Base-by-base conservation (phyloP, 2,888 invertebrate genomes). In the Drosophila nigricruria region DNA sequence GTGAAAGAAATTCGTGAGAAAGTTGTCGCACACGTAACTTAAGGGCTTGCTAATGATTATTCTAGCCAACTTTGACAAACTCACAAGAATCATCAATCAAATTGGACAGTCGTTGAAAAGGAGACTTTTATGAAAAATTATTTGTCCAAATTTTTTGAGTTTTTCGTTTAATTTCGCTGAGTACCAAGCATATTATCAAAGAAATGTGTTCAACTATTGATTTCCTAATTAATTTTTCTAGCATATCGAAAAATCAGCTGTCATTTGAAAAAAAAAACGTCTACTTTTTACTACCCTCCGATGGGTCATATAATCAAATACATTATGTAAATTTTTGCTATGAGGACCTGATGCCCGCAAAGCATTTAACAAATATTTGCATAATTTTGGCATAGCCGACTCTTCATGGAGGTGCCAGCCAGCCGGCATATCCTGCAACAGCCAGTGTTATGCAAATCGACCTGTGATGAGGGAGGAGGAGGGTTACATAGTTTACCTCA, bases 371-470 rank as follows among this genome's bases (percentile, higher is more conserved):
- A 74, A 83, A 81, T 81, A 87, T 89, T 86, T 81, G 87, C 85
- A 86, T 84, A 78, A 89, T 81, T 87, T 86, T 89, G 75, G 89
- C 87, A 89, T 81, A 77, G 75, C 71, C 87, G 77, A 82, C 80
- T 87, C 69, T 60, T 43, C 53, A 59, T 60, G 43, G 61, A 62
- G 64, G 58, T 59, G 67, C 36, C 56, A 36, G 53, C 32, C 60
- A 40, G 50, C 61, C 57, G 49, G 64, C 45, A 63, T 59, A 53
- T 60, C 52, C 49, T 49, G 52, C 49, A 14, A n/a, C 61, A 79
- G 78, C 64, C 81, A 80, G 82, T 89, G 91, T 91, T 92, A 91
- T 91, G 91, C 91, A 82, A 91, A 91, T 91, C 84, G 71, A 91
- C 91, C 91, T 92, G 92, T 58, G 70, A 53, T 40, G 30, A 10